phyloP scores from a whole-genome alignment of 2,113 vertebrate genomes.

The Lipophrys pholis region DNA sequence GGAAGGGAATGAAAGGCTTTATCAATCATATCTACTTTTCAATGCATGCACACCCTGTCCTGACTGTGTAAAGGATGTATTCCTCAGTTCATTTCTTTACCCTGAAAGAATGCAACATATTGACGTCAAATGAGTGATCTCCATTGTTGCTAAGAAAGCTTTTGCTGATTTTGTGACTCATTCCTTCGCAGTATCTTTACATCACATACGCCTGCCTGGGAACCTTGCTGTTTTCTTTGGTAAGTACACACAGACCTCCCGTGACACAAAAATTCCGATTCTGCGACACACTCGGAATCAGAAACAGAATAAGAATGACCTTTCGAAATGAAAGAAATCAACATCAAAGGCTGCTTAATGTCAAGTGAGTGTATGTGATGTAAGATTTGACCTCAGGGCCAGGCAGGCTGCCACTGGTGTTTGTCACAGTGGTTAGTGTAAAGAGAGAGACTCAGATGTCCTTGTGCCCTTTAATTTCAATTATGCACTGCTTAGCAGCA shows the following conservation, averaged over 20 bases:
- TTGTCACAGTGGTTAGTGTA: conserved; percentile 57
- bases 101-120: background rate
- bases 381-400: conserved; percentile 26
- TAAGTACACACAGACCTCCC: conserved; percentile 74
- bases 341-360: conserved; percentile 51
- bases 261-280: conserved; percentile 4
- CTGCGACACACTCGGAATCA: background rate
- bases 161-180: conserved; percentile 31
- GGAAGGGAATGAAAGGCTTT: conserved; percentile 16
- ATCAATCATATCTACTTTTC: conserved; percentile 14
- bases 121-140: background rate
- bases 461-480: conserved; percentile 72
- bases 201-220: conserved; percentile 82
- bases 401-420: conserved; percentile 15
- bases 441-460: conserved; percentile 57
- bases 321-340: conserved; percentile 41
- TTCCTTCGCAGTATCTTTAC: conserved; percentile 80
- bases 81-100: background rate
- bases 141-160: conserved; percentile 3
- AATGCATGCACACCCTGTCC: background rate
- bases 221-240: conserved; percentile 85
- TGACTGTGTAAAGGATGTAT: background rate
- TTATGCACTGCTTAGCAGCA: conserved; percentile 61
- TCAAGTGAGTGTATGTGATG: conserved; percentile 16
- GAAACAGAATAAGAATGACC: conserved; percentile 39